A percentile compares a stretch with the other conserved stretches of the same genome.
These are phyloP conservation scores for Lycocorax pyrrhopterus DNA, from an alignment of 2,113 vertebrate genomes.

Conservation along the genomic window DNA sequence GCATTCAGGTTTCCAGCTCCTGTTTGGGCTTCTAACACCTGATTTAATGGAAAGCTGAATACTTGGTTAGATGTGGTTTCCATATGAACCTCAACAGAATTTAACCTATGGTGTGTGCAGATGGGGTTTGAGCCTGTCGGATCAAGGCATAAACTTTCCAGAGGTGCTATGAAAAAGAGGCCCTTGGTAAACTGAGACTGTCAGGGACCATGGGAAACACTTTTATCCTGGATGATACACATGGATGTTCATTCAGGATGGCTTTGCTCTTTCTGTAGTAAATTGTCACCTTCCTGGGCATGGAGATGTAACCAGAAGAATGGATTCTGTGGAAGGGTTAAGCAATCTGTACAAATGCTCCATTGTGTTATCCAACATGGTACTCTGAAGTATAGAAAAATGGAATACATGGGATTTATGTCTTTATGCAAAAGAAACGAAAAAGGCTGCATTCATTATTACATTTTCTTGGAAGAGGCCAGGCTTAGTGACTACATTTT, in stretches of 20 bases:
- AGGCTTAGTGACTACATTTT: background rate
- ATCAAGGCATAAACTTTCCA: background rate
- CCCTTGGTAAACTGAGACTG: background rate
- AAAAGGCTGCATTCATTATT: background rate
- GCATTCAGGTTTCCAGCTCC: background rate
- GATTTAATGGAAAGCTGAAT: background rate
- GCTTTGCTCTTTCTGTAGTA: background rate
- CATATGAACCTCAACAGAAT: background rate
- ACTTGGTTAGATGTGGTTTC: background rate
- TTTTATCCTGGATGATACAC: background rate
- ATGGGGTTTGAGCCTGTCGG: background rate
- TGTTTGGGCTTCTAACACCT: background rate
- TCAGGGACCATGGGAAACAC: background rate
- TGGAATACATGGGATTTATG: background rate
- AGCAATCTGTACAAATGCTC: background rate
- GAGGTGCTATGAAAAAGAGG: background rate
- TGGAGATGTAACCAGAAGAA: background rate
- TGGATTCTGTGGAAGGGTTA: background rate
- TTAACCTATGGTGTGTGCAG: fast-evolving
- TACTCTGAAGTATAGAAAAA: background rate
- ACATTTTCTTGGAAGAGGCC: background rate
- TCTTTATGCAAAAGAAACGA: background rate
- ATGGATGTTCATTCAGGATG: background rate
- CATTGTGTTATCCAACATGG: background rate
- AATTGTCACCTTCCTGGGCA: background rate